Evolutionary conservation across 1,140 invertebrate genomes (phyloP).

Genomic region (Drosophila kikkawai): DNA sequence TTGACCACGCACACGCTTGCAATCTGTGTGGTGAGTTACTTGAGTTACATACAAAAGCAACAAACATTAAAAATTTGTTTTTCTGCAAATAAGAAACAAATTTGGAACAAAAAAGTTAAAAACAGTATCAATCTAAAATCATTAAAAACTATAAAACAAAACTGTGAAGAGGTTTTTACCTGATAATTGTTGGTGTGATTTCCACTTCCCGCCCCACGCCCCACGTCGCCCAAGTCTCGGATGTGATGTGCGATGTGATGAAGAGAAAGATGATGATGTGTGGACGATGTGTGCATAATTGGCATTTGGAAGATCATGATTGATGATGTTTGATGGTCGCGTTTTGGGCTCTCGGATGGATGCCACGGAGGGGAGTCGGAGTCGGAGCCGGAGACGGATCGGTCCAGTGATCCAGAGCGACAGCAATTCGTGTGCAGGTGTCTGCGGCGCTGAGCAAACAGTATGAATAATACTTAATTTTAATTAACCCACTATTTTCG

Average conservation of each 20-base stretch:
- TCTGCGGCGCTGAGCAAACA: conserved; percentile 79
- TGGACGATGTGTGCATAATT: conserved; percentile 50
- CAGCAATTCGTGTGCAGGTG: conserved; percentile 66
- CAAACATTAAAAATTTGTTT: conserved; percentile 73
- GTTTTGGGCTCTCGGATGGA: conserved; percentile 42
- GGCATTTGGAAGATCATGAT: conserved; percentile 42
- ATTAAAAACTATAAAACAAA: conserved; percentile 42
- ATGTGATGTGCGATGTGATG: conserved; percentile 55
- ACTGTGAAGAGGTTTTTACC: conserved; percentile 69
- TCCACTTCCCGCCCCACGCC: conserved; percentile 74
- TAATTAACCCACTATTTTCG: conserved; percentile 78
- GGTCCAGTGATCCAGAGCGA: conserved; percentile 35
- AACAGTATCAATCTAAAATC: conserved; percentile 18
- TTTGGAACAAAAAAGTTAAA: conserved; percentile 60
- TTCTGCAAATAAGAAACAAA: conserved; percentile 76
- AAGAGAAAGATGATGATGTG: conserved; percentile 48
- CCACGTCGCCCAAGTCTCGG: conserved; percentile 53
- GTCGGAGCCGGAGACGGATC: conserved; percentile 21
- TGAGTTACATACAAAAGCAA: conserved; percentile 54
- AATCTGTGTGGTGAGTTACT: conserved; percentile 77
- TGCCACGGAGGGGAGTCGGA: conserved; percentile 23
- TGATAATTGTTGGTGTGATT: conserved; percentile 82
- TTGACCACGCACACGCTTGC: conserved; percentile 75
- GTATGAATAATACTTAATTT: conserved; percentile 83
- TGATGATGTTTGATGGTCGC: conserved; percentile 52